Conservation (phyloP, 1,140 invertebrate species). For the Panulirus ornatus region DNA sequence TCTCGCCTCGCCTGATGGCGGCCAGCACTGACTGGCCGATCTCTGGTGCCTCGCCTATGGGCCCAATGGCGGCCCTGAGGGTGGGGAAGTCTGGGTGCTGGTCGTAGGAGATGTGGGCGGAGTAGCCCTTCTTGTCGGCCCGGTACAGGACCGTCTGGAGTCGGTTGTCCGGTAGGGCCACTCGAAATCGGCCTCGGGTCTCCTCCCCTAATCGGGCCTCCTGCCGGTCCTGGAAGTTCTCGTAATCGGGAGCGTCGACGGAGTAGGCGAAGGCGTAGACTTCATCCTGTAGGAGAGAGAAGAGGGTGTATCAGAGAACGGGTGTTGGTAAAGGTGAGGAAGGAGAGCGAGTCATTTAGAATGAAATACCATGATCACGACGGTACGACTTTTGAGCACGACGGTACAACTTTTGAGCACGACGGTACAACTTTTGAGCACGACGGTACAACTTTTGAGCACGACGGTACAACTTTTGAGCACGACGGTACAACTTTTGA, state of each 20-base stretch:
- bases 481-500: too few relatives aligned
- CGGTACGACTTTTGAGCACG: too few relatives aligned
- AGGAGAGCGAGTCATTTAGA: not conserved
- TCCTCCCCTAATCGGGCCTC: constrained; percentile 55
- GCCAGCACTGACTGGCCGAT: constrained; percentile 46
- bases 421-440: too few relatives aligned
- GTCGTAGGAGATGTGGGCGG: constrained; percentile 49
- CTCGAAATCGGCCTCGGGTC: constrained; percentile 58
- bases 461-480: too few relatives aligned
- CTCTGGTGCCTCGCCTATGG: constrained; percentile 44
- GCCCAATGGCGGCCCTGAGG: constrained; percentile 50
- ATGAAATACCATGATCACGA: too few relatives aligned
- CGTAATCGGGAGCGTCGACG: constrained; percentile 51
- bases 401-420: too few relatives aligned
- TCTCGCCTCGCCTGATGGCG: constrained; percentile 29
- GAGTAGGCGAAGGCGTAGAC: constrained; percentile 54
- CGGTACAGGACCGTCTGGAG: constrained; percentile 57
- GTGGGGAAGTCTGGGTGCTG: constrained; percentile 42
- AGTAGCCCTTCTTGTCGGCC: constrained; percentile 41
- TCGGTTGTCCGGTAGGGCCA: constrained; percentile 58
- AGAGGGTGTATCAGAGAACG: not conserved
- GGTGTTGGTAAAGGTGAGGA: not conserved
- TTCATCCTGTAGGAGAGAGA: constrained; percentile 10
- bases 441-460: too few relatives aligned
- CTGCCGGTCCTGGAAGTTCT: constrained; percentile 55